These are phyloP conservation scores for Ceyx cyanopectus DNA, from an alignment of 2,113 vertebrate species.

Conservation along the genomic window DNA sequence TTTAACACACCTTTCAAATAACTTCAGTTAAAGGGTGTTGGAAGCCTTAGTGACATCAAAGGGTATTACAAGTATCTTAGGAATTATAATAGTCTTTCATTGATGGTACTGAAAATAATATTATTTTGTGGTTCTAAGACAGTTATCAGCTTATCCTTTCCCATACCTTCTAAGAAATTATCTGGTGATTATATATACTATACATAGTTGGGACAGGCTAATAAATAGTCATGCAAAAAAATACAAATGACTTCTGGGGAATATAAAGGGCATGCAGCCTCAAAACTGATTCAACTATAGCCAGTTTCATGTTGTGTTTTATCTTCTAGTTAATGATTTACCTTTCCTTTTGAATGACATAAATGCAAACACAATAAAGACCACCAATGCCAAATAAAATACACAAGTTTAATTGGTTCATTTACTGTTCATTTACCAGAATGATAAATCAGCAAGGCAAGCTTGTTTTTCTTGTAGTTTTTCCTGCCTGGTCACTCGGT, in stretches of 20 bases:
- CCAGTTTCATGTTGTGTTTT: not conserved
- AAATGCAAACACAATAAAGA: not conserved
- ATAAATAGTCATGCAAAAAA: not conserved
- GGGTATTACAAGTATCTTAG: not conserved
- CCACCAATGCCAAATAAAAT: not conserved
- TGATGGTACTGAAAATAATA: not conserved
- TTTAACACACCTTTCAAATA: not conserved
- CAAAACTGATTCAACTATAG: not conserved
- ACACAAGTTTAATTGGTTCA: not conserved
- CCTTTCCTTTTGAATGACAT: slow-evolving; percentile 15
- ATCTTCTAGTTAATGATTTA: slow-evolving; percentile 21
- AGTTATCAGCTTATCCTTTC: not conserved
- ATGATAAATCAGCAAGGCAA: not conserved
- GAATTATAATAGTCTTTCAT: not conserved
- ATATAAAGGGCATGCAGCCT: not conserved
- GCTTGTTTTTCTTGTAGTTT: not conserved
- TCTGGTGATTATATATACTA: not conserved
- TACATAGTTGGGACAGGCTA: not conserved
- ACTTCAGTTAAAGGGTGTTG: not conserved
- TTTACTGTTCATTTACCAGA: not conserved
- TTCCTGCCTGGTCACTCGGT: not conserved
- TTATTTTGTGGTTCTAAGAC: not conserved
- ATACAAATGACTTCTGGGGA: not conserved
- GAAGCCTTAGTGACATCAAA: not conserved
- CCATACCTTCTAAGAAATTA: not conserved